These are phyloP conservation scores for Eutrigla gurnardus DNA, from an alignment of 2,797 vertebrate genomes.

Conservation along the genomic window DNA sequence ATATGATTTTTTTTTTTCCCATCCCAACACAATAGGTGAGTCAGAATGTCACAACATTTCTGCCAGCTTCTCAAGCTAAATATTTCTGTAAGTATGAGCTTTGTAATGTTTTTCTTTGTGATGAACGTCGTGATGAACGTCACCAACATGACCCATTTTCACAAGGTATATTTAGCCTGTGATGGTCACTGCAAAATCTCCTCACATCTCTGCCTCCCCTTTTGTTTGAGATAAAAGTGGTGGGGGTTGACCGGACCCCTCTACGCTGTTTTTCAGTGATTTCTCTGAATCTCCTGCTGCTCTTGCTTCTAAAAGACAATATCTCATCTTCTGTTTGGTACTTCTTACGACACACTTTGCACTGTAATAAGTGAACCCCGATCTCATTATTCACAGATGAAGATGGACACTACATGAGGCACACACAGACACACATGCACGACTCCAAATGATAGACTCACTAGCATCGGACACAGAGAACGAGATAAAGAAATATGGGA, in stretches of 20 bases:
- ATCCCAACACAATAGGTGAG: too few relatives aligned
- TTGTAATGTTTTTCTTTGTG: constrained; percentile 34
- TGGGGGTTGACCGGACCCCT: background rate
- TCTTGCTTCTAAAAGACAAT: constrained; percentile 6
- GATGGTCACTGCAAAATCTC: constrained; percentile 41
- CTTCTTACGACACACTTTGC: background rate
- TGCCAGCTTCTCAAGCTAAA: background rate
- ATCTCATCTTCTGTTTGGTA: constrained; percentile 3
- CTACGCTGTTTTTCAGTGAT: background rate
- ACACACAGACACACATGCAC: constrained; percentile 14
- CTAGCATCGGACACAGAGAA: constrained; percentile 1
- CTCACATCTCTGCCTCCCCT: constrained; percentile 38
- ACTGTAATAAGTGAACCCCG: constrained; percentile 14
- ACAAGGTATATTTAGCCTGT: constrained; percentile 61
- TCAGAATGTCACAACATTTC: background rate
- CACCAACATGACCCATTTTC: constrained; percentile 71
- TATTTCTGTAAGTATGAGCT: constrained; percentile 11
- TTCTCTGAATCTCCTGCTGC: constrained; percentile 16
- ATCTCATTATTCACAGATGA: constrained; percentile 25
- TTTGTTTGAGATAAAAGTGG: constrained; percentile 31
- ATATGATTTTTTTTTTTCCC: background rate
- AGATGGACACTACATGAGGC: constrained; percentile 19
- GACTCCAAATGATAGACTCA: constrained; percentile 3
- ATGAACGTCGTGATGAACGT: constrained; percentile 45
- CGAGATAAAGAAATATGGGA: background rate